phyloP scores from a whole-genome alignment of 1,140 invertebrate genomes.

The Aporrectodea caliginosa region DNA sequence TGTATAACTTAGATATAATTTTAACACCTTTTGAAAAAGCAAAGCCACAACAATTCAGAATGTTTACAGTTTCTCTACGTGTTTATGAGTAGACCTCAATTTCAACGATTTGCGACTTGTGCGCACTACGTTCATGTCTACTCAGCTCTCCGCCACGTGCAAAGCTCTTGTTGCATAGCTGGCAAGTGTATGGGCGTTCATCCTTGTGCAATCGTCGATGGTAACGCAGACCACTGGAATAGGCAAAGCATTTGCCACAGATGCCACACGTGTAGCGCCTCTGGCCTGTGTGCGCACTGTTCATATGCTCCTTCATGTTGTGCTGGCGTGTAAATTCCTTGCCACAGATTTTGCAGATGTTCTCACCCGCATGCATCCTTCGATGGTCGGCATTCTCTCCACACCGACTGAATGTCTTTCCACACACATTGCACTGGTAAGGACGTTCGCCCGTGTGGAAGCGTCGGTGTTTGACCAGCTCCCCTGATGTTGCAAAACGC shows the following conservation, averaged over 20 bases:
- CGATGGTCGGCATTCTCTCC: conserved; percentile 12
- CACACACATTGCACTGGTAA: conserved; percentile 78
- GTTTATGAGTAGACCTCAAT: not conserved
- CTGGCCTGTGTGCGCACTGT: not conserved
- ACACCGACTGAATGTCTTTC: conserved; percentile 83
- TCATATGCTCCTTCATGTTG: conserved; percentile 24
- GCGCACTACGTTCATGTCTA: not conserved
- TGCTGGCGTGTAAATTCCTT: conserved; percentile 21
- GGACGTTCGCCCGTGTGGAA: conserved; percentile 3
- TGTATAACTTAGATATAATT: too few species aligned
- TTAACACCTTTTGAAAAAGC: too few species aligned
- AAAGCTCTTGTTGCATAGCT: not conserved
- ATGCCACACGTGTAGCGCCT: not conserved
- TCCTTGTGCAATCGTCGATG: conserved; percentile 12
- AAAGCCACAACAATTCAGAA: too few species aligned
- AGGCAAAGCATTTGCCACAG: conserved; percentile 18
- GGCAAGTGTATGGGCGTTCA: not conserved
- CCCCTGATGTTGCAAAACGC: conserved; percentile 71
- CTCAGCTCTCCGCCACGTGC: not conserved
- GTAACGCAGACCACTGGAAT: conserved; percentile 13
- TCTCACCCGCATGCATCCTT: not conserved
- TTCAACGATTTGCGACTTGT: not conserved
- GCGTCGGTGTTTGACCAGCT: conserved; percentile 18
- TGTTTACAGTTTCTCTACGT: too few species aligned
- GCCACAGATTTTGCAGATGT: conserved; percentile 8